Evolutionary conservation across 2,888 invertebrate species (phyloP).

Genomic region (Seira ritae): DNA sequence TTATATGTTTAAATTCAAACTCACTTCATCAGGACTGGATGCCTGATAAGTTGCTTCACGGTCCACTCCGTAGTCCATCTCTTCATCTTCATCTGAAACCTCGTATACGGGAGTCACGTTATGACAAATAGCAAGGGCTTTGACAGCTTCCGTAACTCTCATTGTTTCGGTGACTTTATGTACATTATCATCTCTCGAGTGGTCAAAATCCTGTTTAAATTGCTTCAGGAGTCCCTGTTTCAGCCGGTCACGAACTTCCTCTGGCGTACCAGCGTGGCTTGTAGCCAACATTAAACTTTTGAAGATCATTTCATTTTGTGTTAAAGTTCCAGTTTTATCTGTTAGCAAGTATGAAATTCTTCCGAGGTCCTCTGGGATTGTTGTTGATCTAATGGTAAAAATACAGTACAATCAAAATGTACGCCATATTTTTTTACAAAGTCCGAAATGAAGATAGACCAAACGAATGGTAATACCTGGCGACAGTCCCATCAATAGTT

Average conservation of each 20-base stretch:
- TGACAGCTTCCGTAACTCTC: constrained; percentile 89
- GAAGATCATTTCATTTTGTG: constrained; percentile 99
- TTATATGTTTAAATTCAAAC: neutral
- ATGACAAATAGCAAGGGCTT: constrained; percentile 97
- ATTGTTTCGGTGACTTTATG: constrained; percentile 66
- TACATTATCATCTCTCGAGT: constrained; percentile 32
- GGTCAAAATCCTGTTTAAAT: neutral
- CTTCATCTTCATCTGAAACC: constrained; percentile 74
- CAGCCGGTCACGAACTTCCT: constrained; percentile 68
- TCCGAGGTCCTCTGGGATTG: constrained; percentile 98
- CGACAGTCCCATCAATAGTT: constrained; percentile 94
- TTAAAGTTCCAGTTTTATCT: constrained; percentile 98
- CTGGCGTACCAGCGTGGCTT: constrained; percentile 65
- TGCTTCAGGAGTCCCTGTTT: constrained; percentile 60
- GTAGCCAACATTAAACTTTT: constrained; percentile 80
- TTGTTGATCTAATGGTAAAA: constrained; percentile 85
- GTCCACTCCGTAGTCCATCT: constrained; percentile 72
- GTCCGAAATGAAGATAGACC: no score
- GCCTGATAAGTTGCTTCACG: constrained; percentile 81
- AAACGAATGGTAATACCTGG: no score
- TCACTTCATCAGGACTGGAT: constrained; percentile 85
- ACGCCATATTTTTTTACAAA: no score
- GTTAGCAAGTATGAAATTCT: constrained; percentile 96
- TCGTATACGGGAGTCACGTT: constrained; percentile 99
- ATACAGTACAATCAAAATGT: constrained; percentile 5